Base-by-base conservation (phyloP, 2,113 vertebrate species). In the Recurvirostra avosetta region DNA sequence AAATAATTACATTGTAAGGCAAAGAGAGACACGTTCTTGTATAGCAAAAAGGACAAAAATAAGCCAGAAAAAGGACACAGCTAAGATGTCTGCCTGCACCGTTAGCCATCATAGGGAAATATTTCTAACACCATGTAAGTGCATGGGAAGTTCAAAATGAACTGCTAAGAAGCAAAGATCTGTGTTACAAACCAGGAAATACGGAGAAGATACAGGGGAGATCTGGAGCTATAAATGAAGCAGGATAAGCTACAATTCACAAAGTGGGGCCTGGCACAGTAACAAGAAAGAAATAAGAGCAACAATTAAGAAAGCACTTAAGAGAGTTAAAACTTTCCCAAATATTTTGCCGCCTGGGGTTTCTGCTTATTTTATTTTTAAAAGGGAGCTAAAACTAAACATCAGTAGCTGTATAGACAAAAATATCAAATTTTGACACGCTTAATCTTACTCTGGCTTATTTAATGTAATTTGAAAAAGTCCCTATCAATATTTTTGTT, bases 131-230 rank as follows among this genome's bases (percentile, higher is more conserved):
- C 41, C 12, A 11, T 53, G 5, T 70, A 97, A 93, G 63, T 79
- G 92, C 50, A 90, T 16, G 15, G 55, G 18, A 92, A 94, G 68
- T 95, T 91, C 92, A 80, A 94, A 96, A 92, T 84, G 9, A 88
- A 85, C 43, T 70, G 50, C 12, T 88, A 30, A 36, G 78, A 71
- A 84, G 75, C 53, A 91, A 90, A 92, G 84, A 87, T 56, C 16
- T 40, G 34, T 58, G 43, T 72, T 75, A 72, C 43, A 96, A 95
- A 96, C 63, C 27, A 76, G 91, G 83, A 97, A 95, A 95, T 55
- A 92, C 2, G 3, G 34, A 94, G 85, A 96, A 92, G 80, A 91
- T 76, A 27, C 2, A 8, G 43, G 90, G 90, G 56, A 87, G 43
- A 96, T 90, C 75, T 95, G 96, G 82, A 95, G 83, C 59, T 82